Evolutionary conservation across 2,113 vertebrate species (phyloP).

Genomic region (Prionailurus viverrinus): DNA sequence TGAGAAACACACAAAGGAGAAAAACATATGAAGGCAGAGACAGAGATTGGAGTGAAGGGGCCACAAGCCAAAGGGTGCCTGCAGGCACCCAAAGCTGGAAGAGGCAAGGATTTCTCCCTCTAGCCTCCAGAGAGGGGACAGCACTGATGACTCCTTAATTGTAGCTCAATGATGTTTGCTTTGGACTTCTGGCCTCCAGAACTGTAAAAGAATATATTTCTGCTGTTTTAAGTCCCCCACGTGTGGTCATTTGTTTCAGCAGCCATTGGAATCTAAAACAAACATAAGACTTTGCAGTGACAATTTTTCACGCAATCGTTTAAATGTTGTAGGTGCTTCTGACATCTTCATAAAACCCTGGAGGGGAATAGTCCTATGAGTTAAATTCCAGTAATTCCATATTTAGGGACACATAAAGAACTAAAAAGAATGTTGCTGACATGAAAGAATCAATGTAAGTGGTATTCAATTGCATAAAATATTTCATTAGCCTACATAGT

Average conservation of each 20-base stretch:
- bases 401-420: neutral
- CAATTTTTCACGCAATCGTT: neutral
- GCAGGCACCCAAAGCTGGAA: neutral
- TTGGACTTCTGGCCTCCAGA: neutral
- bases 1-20: neutral
- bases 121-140: no score
- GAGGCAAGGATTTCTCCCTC: neutral
- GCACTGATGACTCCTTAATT: neutral
- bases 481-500: neutral
- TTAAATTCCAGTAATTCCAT: neutral
- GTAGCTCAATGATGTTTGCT: neutral
- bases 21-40: neutral
- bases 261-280: neutral
- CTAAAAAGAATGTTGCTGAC: neutral
- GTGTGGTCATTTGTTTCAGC: neutral
- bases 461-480: neutral
- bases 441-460: neutral
- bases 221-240: neutral
- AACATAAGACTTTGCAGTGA: neutral
- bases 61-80: neutral
- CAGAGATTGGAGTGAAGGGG: neutral
- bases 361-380: neutral
- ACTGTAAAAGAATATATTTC: neutral
- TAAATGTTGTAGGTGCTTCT: neutral
- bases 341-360: neutral